phyloP scores from a whole-genome alignment of 1,140 invertebrate genomes.

The Drosophila asahinai region DNA sequence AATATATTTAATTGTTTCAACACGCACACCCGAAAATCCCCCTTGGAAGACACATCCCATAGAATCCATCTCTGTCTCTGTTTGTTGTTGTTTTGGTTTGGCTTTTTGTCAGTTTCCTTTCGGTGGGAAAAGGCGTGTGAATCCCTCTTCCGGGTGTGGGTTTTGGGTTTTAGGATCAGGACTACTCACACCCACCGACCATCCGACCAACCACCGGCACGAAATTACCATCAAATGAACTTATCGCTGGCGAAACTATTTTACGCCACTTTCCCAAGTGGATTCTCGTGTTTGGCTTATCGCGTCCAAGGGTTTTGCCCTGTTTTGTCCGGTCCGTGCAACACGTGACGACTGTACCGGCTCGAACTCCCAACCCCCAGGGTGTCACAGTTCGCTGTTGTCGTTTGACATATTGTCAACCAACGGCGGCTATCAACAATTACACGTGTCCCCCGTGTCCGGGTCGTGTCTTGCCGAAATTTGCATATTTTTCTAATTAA shows the following conservation, averaged over 20 bases:
- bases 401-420: slow-evolving; percentile 80
- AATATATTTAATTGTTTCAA: slow-evolving; percentile 80
- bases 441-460: slow-evolving; percentile 73
- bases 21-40: slow-evolving; percentile 63
- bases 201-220: slow-evolving; percentile 46
- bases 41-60: slow-evolving; percentile 22
- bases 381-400: slow-evolving; percentile 33
- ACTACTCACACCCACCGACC: slow-evolving; percentile 54
- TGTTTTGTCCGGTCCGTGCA: slow-evolving; percentile 49
- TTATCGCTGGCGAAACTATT: slow-evolving; percentile 79
- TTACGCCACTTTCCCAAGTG: slow-evolving; percentile 80
- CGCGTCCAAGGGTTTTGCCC: slow-evolving; percentile 40
- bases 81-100: slow-evolving; percentile 74
- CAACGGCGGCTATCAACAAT: slow-evolving; percentile 73
- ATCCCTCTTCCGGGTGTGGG: slow-evolving; percentile 48
- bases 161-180: slow-evolving; percentile 20
- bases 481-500: slow-evolving; percentile 83
- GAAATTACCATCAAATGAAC: slow-evolving; percentile 80
- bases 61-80: slow-evolving; percentile 43
- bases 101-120: slow-evolving; percentile 65
- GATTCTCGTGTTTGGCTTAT: slow-evolving; percentile 79
- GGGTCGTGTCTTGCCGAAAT: slow-evolving; percentile 64
- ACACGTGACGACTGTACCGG: slow-evolving; percentile 76
- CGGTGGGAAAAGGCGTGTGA: slow-evolving; percentile 62
- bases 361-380: slow-evolving; percentile 6